Conservation (phyloP, 2,888 invertebrate species). For the Melanostoma mellinum region DNA sequence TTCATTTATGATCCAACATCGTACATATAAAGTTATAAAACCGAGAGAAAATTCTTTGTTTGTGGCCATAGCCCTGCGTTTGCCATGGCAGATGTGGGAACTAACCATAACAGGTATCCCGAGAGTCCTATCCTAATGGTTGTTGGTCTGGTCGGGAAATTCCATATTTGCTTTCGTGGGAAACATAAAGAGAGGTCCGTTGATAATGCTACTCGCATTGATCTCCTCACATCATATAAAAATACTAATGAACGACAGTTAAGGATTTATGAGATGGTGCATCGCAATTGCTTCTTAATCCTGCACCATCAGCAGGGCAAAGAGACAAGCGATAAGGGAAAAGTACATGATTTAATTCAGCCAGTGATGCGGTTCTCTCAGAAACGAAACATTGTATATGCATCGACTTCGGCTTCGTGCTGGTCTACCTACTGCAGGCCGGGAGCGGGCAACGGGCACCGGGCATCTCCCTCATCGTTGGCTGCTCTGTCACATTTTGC, state of each 20-base stretch:
- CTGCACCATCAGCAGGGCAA: slow-evolving; percentile 31
- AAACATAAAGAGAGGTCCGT: slow-evolving; percentile 20
- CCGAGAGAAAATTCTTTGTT: slow-evolving; percentile 15
- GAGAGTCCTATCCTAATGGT: slow-evolving; percentile 42
- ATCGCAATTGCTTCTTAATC: slow-evolving; percentile 61
- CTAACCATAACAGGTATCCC: slow-evolving; percentile 39
- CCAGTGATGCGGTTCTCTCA: slow-evolving; percentile 22
- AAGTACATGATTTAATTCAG: slow-evolving; percentile 41
- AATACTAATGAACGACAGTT: slow-evolving; percentile 70
- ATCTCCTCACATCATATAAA: slow-evolving; percentile 62
- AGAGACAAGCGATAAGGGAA: not conserved
- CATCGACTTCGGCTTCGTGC: not conserved
- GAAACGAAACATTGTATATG: slow-evolving; percentile 47
- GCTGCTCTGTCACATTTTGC: slow-evolving; percentile 53
- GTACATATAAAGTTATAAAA: slow-evolving; percentile 21
- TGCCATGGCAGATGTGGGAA: slow-evolving; percentile 16
- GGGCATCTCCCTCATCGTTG: slow-evolving; percentile 24
- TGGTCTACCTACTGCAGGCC: not conserved
- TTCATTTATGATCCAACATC: slow-evolving; percentile 42
- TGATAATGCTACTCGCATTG: slow-evolving; percentile 26
- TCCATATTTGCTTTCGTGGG: slow-evolving; percentile 60
- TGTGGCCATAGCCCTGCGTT: slow-evolving; percentile 3
- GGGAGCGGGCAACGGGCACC: slow-evolving; percentile 2
- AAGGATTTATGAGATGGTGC: slow-evolving; percentile 62
- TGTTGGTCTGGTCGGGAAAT: slow-evolving; percentile 45